Conservation (phyloP, 2,888 invertebrate genomes). For the Nomada ferruginata region DNA sequence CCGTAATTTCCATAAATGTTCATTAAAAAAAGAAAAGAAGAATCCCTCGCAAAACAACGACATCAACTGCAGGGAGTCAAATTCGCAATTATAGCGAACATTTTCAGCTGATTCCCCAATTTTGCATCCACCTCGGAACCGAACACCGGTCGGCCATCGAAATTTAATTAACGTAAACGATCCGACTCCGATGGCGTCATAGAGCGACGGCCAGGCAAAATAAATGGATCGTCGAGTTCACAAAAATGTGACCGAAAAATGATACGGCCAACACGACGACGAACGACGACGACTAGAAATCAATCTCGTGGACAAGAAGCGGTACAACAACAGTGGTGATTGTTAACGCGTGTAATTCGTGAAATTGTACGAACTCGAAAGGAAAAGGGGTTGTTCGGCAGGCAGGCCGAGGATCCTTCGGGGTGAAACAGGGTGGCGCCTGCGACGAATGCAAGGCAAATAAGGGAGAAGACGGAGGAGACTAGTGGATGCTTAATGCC, state of each 20-base stretch:
- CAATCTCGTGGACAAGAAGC: neutral
- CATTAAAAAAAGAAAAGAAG: neutral
- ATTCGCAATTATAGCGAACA: neutral
- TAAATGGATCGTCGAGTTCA: too few relatives aligned
- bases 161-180: slow-evolving; percentile 31
- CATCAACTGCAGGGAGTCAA: too few relatives aligned
- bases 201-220: too few relatives aligned
- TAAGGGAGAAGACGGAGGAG: slow-evolving; percentile 61
- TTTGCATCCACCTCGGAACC: neutral
- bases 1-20: too few relatives aligned
- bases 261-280: too few relatives aligned
- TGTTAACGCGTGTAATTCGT: slow-evolving; percentile 40
- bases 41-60: too few relatives aligned
- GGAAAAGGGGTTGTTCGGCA: slow-evolving; percentile 41
- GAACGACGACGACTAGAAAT: too few relatives aligned
- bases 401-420: slow-evolving; percentile 30
- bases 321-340: slow-evolving; percentile 11
- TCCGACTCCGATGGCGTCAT: neutral
- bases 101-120: neutral
- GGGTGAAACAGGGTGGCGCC: slow-evolving; percentile 52
- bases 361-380: slow-evolving; percentile 34
- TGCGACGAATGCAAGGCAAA: slow-evolving; percentile 78
- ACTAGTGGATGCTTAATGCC: slow-evolving; percentile 75
- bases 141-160: neutral
- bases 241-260: too few relatives aligned